A percentile compares a stretch with the other conserved stretches of the same genome.
phyloP scores from a whole-genome alignment of 2,113 vertebrate genomes.

The Columba janthina region DNA sequence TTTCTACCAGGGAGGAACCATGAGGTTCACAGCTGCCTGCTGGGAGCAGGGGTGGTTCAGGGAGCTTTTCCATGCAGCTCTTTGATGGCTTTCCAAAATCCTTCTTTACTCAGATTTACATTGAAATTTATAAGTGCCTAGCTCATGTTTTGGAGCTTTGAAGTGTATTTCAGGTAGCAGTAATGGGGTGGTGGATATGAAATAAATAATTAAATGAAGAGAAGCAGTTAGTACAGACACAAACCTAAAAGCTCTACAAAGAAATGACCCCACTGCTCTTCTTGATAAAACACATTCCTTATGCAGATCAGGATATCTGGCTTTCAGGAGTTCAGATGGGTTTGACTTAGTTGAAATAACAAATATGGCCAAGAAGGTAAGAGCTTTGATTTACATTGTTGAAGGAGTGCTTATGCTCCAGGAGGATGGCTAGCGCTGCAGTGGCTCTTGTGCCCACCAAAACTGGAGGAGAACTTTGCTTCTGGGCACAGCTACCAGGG shows the following conservation, averaged over 20 bases:
- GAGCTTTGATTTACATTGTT: neutral
- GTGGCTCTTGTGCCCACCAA: rapidly evolving
- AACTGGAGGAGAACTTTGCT: rapidly evolving
- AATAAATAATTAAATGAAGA: constrained; percentile 12
- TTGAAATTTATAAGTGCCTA: neutral
- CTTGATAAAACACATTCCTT: neutral
- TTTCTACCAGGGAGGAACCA: neutral
- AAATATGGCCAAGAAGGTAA: neutral
- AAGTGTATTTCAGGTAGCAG: neutral
- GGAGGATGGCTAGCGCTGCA: neutral
- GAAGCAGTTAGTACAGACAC: neutral
- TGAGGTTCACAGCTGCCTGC: neutral
- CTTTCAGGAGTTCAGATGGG: neutral
- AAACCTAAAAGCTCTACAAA: neutral
- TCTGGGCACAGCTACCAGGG: neutral
- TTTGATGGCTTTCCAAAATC: neutral
- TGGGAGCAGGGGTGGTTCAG: neutral
- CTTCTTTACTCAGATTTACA: neutral
- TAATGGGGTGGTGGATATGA: neutral
- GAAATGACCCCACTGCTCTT: neutral
- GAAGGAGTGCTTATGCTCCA: neutral
- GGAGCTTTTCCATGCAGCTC: neutral
- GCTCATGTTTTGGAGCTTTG: neutral
- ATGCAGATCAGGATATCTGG: neutral
- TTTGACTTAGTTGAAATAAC: neutral